Evolutionary conservation across 2,888 invertebrate genomes (phyloP), one percentile per base, ranked within the genome.

Genomic region (Lordiphosa fenestrarum): DNA sequence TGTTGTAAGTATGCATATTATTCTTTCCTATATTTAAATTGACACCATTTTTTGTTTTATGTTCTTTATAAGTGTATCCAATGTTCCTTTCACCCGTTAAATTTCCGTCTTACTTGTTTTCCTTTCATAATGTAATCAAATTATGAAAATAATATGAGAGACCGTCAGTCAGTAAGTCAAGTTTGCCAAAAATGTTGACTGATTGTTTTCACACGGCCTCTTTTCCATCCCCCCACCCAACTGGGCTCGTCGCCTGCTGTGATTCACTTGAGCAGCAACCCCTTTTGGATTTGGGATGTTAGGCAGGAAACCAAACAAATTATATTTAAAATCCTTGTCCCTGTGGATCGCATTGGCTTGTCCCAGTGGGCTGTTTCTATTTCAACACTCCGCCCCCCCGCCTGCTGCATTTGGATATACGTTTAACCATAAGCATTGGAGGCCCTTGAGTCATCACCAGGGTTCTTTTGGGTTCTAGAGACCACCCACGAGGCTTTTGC

Each of bases 151-250:
- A 73, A 83, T 75, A 75, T 58, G 71, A 71, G 72, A 57, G 13
- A 44, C 30, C 65, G 70, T 52, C 57, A 60, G 70, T 53, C 57
- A 62, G 75, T 78, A 69, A 82, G 83, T 78, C 76, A 75, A 78
- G 82, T 19, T 78, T 78, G 75, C 59, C 76, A 50, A 75, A 75
- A 78, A 78, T 82, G 71, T 76, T 80, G 84, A 81, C 69, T 81
- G 80, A 81, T 81, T 81, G 80, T 81, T 84, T 77, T 74, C 54
- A 76, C 82, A 69, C 53, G 69, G 69, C 54, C 57, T 57, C 56
- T 38, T 47, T 12, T 48, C 13, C 36, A 9, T 33, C 33, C 36
- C 39, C 41, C 42, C 13, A 19, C 7, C 7, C 39, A 47, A 30
- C 13, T 10, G 46, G 47, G 23, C 13, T 33, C 19, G 30, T 30